Evolutionary conservation across 2,113 vertebrate genomes (phyloP).

Genomic region (Gobius niger): DNA sequence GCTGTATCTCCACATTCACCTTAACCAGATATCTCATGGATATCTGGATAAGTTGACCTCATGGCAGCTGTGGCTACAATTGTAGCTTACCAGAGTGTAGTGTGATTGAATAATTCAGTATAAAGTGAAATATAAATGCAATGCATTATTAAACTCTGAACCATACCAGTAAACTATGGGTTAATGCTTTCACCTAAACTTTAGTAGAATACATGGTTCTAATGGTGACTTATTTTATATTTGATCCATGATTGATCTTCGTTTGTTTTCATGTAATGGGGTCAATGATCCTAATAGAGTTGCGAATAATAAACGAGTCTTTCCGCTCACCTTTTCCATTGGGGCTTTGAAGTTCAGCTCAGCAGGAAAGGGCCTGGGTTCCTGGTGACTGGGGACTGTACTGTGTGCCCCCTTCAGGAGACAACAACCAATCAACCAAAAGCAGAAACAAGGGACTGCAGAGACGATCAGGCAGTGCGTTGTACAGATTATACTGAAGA

Average conservation of each 20-base stretch:
- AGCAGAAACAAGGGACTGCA: slow-evolving; percentile 56
- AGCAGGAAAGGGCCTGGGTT: slow-evolving; percentile 56
- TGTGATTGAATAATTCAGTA: too few relatives aligned
- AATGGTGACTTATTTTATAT: neutral
- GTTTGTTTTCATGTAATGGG: neutral
- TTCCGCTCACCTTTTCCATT: slow-evolving; percentile 68
- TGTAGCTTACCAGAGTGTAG: too few relatives aligned
- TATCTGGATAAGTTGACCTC: too few relatives aligned
- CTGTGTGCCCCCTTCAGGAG: slow-evolving; percentile 74
- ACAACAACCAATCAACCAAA: slow-evolving; percentile 69
- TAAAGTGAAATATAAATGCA: too few relatives aligned
- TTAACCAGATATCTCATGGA: too few relatives aligned
- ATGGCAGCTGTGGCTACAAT: too few relatives aligned
- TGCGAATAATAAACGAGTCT: slow-evolving; percentile 50
- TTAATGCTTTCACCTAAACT: too few relatives aligned
- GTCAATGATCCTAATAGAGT: slow-evolving; percentile 37
- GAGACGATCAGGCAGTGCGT: slow-evolving; percentile 53
- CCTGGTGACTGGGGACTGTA: slow-evolving; percentile 62
- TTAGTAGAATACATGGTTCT: too few relatives aligned
- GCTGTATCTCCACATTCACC: too few relatives aligned
- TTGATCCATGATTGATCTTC: neutral
- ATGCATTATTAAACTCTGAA: too few relatives aligned
- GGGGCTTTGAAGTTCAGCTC: slow-evolving; percentile 29
- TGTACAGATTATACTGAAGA: slow-evolving; percentile 50
- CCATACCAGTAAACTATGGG: too few relatives aligned